Evolutionary conservation across 1,140 invertebrate genomes (phyloP).

Genomic region (Halictus rubicundus): DNA sequence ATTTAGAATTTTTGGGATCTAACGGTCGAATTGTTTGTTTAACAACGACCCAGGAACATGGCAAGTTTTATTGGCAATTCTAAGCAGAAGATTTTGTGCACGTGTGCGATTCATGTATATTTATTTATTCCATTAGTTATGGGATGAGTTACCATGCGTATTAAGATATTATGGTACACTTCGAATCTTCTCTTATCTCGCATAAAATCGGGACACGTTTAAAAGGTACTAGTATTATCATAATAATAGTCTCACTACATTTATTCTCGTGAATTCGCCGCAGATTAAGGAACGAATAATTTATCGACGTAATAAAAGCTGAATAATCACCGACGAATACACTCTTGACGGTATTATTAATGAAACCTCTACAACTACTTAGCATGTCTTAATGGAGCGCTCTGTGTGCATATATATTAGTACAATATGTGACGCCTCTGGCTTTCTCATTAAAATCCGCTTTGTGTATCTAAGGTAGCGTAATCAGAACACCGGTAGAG

Average conservation of each 20-base stretch:
- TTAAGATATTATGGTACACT: neutral
- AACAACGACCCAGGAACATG: no score
- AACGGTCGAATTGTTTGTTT: no score
- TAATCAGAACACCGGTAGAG: neutral
- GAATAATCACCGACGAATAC: neutral
- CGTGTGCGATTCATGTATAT: neutral
- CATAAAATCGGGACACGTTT: neutral
- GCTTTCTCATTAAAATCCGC: slow-evolving; percentile 6
- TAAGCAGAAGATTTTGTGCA: no score
- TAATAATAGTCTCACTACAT: neutral
- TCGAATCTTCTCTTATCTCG: neutral
- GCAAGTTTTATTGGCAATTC: no score
- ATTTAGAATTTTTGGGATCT: no score
- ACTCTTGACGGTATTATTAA: neutral
- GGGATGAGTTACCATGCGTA: neutral
- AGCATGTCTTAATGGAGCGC: neutral
- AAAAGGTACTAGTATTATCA: neutral
- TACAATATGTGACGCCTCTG: neutral
- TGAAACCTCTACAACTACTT: neutral
- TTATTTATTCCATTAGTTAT: neutral
- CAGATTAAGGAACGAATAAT: neutral
- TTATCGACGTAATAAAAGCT: neutral
- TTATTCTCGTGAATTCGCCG: neutral
- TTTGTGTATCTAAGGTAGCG: slow-evolving; percentile 3
- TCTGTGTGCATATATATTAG: neutral